Conservation (phyloP, 2,888 invertebrate species). For the Bellardia bayeri region DNA sequence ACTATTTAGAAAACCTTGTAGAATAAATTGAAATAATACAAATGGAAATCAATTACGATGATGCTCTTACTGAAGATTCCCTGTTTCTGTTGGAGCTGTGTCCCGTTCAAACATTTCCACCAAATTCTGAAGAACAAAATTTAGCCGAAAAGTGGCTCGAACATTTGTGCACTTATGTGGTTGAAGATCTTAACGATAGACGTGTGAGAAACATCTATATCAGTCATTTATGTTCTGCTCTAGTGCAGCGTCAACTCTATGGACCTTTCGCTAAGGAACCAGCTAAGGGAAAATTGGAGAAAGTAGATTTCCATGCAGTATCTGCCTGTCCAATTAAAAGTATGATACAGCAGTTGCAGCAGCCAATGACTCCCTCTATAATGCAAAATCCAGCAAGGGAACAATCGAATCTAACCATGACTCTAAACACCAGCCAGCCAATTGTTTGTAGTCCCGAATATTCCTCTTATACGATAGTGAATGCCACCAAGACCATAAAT, state of each 20-base stretch:
- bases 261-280: slow-evolving; percentile 78
- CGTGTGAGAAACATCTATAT: slow-evolving; percentile 79
- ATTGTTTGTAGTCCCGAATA: not conserved
- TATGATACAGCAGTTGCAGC: not conserved
- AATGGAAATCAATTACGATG: slow-evolving; percentile 66
- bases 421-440: not conserved
- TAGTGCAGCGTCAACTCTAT: slow-evolving; percentile 76
- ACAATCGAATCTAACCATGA: not conserved
- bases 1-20: slow-evolving; percentile 3
- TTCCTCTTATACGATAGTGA: slow-evolving; percentile 5
- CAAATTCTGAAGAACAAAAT: slow-evolving; percentile 71
- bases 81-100: slow-evolving; percentile 75
- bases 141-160: slow-evolving; percentile 77
- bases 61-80: slow-evolving; percentile 76
- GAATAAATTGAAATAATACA: slow-evolving; percentile 38
- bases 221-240: slow-evolving; percentile 77
- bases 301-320: slow-evolving; percentile 74
- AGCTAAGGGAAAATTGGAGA: slow-evolving; percentile 66
- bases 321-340: not conserved
- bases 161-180: slow-evolving; percentile 76
- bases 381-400: not conserved
- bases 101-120: slow-evolving; percentile 75
- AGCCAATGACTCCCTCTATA: not conserved
- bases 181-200: slow-evolving; percentile 75
- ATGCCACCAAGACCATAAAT: not conserved